Percentiles rank a stretch among this genome's conserved stretches.
phyloP scores from a whole-genome alignment of 1,140 invertebrate species.

The Drepana arcuata region DNA sequence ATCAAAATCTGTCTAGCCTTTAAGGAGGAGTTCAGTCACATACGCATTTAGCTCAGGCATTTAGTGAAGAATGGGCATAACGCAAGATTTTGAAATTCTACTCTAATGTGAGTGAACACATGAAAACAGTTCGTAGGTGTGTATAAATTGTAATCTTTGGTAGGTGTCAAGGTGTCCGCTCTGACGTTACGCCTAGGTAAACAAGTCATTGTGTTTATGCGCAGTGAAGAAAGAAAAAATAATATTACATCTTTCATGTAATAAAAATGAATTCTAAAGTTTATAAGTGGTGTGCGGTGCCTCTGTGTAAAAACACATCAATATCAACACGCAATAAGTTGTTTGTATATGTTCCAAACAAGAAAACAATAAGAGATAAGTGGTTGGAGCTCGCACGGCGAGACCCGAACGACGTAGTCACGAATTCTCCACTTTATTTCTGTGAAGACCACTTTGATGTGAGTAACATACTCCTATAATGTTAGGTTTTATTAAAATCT shows the following conservation, averaged over 20 bases:
- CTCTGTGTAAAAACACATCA: slow-evolving; percentile 11
- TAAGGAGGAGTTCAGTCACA: no score
- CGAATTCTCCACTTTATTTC: slow-evolving; percentile 9
- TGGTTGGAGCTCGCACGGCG: slow-evolving; percentile 18
- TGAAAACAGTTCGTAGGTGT: slow-evolving; percentile 1
- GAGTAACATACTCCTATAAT: slow-evolving; percentile 1
- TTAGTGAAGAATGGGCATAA: no score
- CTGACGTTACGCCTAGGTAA: slow-evolving; percentile 1
- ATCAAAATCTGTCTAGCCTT: no score
- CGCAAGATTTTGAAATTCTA: background rate
- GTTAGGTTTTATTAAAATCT: slow-evolving; percentile 3
- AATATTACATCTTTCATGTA: background rate
- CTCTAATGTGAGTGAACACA: background rate
- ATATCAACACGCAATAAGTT: slow-evolving; percentile 12
- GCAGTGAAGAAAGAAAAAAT: slow-evolving; percentile 1
- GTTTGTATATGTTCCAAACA: slow-evolving; percentile 15
- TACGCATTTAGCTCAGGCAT: no score
- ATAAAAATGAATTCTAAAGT: slow-evolving; percentile 9
- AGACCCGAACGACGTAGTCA: slow-evolving; percentile 3
- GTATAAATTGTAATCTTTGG: no score
- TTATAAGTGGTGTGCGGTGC: slow-evolving; percentile 12
- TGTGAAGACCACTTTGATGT: slow-evolving; percentile 12
- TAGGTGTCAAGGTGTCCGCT: background rate
- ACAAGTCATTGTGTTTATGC: background rate
- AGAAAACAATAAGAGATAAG: slow-evolving; percentile 18